Conservation (phyloP, 2,888 invertebrate species). For the Neoscelio sp. region DNA sequence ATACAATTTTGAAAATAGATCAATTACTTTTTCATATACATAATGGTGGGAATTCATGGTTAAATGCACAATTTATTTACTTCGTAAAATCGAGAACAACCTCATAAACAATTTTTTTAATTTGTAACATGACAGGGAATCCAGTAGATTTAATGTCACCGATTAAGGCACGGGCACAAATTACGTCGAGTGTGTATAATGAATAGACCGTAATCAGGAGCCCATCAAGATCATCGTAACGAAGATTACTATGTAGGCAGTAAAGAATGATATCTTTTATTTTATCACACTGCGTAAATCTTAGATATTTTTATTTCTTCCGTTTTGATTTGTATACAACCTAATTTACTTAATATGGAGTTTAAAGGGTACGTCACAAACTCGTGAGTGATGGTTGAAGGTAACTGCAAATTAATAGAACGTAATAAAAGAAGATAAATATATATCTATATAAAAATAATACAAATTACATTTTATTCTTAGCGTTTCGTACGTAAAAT, state of each 20-base stretch:
- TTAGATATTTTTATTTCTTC: constrained; percentile 21
- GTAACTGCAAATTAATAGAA: constrained; percentile 35
- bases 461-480: too few relatives aligned
- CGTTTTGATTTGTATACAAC: constrained; percentile 49
- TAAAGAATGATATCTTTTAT: constrained; percentile 62
- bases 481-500: too few relatives aligned
- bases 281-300: constrained; percentile 62
- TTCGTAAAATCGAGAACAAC: neutral
- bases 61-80: constrained; percentile 19
- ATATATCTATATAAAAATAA: too few relatives aligned
- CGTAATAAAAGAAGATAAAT: constrained; percentile 25
- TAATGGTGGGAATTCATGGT: neutral
- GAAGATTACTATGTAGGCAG: constrained; percentile 57
- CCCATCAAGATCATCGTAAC: constrained; percentile 59
- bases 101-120: constrained; percentile 39
- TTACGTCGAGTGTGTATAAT: constrained; percentile 57
- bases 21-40: neutral
- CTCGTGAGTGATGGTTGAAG: constrained; percentile 38
- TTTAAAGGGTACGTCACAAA: constrained; percentile 21
- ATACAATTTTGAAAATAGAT: too few relatives aligned
- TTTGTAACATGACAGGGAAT: constrained; percentile 28
- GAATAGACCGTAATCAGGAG: constrained; percentile 62
- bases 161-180: constrained; percentile 48
- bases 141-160: constrained; percentile 48
- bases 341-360: constrained; percentile 54